Conservation (phyloP, 2,888 invertebrate genomes). For the Nomada fabriciana region DNA sequence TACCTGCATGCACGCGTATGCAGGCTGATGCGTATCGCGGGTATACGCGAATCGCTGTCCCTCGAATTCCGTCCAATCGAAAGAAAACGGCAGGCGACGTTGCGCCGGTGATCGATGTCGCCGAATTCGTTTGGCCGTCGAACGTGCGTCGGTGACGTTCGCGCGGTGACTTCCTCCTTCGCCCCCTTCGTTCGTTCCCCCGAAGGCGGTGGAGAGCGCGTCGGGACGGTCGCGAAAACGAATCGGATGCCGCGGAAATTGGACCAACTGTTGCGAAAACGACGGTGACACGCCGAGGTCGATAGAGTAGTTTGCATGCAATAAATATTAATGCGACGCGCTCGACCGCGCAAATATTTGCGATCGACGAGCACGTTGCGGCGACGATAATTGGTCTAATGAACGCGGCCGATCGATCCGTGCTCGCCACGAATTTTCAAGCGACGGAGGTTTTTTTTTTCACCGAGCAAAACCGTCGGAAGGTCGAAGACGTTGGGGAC, state of each 20-base stretch:
- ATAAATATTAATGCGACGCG: conserved; percentile 71
- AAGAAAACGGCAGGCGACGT: too few relatives aligned
- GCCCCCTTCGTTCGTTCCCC: too few relatives aligned
- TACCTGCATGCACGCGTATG: not conserved
- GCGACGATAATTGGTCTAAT: conserved; percentile 67
- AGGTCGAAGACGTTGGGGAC: conserved; percentile 5
- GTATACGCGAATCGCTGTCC: too few relatives aligned
- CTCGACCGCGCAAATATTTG: conserved; percentile 68
- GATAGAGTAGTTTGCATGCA: conserved; percentile 65
- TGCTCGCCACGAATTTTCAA: conserved; percentile 22
- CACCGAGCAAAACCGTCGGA: not conserved
- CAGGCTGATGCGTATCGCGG: not conserved
- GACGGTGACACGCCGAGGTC: conserved; percentile 57
- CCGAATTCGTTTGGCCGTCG: too few relatives aligned
- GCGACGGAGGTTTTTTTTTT: not conserved
- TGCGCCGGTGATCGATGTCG: too few relatives aligned
- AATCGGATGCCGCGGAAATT: conserved; percentile 56
- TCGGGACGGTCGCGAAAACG: not conserved
- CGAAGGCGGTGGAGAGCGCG: not conserved
- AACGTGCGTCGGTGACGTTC: too few relatives aligned
- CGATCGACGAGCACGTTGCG: conserved; percentile 63
- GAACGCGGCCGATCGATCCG: conserved; percentile 43
- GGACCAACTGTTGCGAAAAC: conserved; percentile 63
- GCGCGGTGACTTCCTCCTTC: too few relatives aligned
- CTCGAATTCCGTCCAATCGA: too few relatives aligned